Evolutionary conservation across 2,888 invertebrate species (phyloP).

Genomic region (Campaea margaritaria): DNA sequence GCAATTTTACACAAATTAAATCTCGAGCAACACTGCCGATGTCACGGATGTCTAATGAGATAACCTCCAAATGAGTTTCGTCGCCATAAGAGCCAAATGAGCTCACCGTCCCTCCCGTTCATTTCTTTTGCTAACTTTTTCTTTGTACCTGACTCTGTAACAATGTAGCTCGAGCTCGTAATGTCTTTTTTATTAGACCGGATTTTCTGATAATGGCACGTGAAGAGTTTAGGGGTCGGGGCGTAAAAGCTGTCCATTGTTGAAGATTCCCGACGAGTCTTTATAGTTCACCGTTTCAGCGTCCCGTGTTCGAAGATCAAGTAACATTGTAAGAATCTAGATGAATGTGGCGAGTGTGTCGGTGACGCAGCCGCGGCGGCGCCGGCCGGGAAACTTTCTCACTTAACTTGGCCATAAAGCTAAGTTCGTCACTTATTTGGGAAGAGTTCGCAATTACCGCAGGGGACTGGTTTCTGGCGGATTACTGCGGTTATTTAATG

Average conservation of each 20-base stretch:
- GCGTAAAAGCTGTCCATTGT: slow-evolving; percentile 26
- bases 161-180: slow-evolving; percentile 22
- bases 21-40: slow-evolving; percentile 5
- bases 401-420: slow-evolving; percentile 61
- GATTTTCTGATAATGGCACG: slow-evolving; percentile 28
- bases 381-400: slow-evolving; percentile 58
- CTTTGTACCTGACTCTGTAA: slow-evolving; percentile 26
- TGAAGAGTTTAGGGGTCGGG: slow-evolving; percentile 21
- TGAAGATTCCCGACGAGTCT: slow-evolving; percentile 20
- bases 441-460: slow-evolving; percentile 59
- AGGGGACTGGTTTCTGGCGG: slow-evolving; percentile 47
- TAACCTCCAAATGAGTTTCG: slow-evolving; percentile 21
- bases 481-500: slow-evolving; percentile 54
- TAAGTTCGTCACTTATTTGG: slow-evolving; percentile 62
- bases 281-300: slow-evolving; percentile 15
- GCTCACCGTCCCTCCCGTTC: slow-evolving; percentile 15
- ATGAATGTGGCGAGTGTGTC: slow-evolving; percentile 10
- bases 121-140: slow-evolving; percentile 26
- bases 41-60: slow-evolving; percentile 23
- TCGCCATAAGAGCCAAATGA: slow-evolving; percentile 22
- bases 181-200: slow-evolving; percentile 31
- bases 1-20: slow-evolving; percentile 20
- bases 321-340: slow-evolving; percentile 20
- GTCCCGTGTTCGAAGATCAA: slow-evolving; percentile 16
- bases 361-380: slow-evolving; percentile 54